Percentiles rank a stretch among this genome's conserved stretches.
These are phyloP conservation scores for Megaceryle alcyon DNA, from an alignment of 2,797 vertebrate genomes.

Conservation along the genomic window DNA sequence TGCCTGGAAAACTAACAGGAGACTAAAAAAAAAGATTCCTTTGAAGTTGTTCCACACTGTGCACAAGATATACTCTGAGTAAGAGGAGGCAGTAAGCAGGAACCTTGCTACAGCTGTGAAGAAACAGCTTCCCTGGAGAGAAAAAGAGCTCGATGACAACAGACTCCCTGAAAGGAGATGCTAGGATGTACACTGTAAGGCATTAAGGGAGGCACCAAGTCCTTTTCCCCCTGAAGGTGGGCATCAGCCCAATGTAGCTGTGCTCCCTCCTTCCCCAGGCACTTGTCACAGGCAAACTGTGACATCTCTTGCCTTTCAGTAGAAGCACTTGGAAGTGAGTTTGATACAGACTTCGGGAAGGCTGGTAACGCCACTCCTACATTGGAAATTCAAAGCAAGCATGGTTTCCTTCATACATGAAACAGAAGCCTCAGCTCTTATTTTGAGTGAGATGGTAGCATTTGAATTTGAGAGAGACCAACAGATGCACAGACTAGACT, in stretches of 20 bases:
- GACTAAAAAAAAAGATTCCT: neutral
- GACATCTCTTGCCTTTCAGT: neutral
- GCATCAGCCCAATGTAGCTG: accelerated
- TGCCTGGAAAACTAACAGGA: neutral
- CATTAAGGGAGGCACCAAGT: neutral
- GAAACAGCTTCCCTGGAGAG: neutral
- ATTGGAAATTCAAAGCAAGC: accelerated
- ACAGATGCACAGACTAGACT: neutral
- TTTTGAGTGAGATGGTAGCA: neutral
- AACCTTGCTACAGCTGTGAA: neutral
- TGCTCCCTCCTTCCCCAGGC: neutral
- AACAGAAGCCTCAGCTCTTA: neutral
- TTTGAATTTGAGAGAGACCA: neutral
- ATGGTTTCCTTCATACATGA: neutral
- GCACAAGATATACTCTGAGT: neutral
- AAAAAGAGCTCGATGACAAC: neutral
- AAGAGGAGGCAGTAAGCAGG: neutral
- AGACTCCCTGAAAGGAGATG: neutral
- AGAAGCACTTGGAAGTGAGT: neutral
- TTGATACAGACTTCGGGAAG: neutral
- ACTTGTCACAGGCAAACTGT: accelerated
- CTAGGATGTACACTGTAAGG: neutral
- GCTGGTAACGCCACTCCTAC: neutral
- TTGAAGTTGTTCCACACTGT: neutral
- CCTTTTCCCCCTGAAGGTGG: neutral